Conservation (phyloP, 2,888 invertebrate species). For the Alitta virens region DNA sequence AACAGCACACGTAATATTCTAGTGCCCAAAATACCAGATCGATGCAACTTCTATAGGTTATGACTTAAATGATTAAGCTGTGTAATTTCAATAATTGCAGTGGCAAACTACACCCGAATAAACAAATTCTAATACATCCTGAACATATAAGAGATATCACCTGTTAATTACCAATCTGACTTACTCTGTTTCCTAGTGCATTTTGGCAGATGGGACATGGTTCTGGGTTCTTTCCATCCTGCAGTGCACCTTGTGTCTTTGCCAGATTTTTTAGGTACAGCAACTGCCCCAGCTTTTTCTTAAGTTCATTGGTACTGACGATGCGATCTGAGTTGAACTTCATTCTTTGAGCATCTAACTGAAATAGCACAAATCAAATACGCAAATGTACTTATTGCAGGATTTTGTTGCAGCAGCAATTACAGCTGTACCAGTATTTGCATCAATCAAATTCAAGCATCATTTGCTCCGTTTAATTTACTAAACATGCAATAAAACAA, state of each 20-base stretch:
- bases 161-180: no score
- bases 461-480: no score
- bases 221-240: conserved; percentile 61
- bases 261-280: conserved; percentile 67
- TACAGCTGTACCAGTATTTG: no score
- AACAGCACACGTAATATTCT: no score
- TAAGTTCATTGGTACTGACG: conserved; percentile 54
- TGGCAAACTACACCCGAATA: not conserved
- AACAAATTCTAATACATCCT: no score
- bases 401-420: no score
- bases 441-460: no score
- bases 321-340: conserved; percentile 46
- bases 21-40: no score
- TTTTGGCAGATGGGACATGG: conserved; percentile 72
- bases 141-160: no score
- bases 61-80: not conserved
- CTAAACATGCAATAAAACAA: no score
- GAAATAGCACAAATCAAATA: not conserved
- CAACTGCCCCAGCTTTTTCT: conserved; percentile 65
- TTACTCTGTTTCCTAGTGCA: conserved; percentile 62
- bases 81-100: not conserved
- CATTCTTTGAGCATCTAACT: conserved; percentile 44
- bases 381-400: no score
- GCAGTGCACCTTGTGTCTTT: conserved; percentile 59
- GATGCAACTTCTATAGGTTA: not conserved